These are phyloP conservation scores for Tringa solitaria DNA, from an alignment of 2,113 vertebrate genomes.

Conservation along the genomic window DNA sequence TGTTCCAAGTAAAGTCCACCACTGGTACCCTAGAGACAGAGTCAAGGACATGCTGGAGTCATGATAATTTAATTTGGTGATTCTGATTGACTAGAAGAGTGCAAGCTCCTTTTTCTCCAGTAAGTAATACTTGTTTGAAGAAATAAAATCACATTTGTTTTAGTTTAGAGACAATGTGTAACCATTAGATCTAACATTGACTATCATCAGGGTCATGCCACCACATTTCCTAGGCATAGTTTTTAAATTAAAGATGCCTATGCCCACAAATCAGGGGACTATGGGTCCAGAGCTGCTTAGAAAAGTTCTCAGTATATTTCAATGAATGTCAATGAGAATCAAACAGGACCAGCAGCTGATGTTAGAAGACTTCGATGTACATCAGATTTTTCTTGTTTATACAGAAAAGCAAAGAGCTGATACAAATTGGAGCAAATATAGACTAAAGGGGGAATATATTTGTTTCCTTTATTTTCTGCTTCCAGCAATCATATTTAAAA, in stretches of 20 bases:
- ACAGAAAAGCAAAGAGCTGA: not conserved
- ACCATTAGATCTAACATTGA: not conserved
- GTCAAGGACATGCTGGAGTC: not conserved
- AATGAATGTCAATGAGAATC: not conserved
- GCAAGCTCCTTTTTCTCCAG: not conserved
- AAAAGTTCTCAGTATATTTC: not conserved
- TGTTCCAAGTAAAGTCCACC: not conserved
- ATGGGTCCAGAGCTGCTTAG: not conserved
- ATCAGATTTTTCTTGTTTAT: not conserved
- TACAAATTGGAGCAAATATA: not conserved
- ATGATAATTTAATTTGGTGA: not conserved
- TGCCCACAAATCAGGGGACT: not conserved
- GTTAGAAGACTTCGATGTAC: not conserved
- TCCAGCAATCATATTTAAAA: not conserved
- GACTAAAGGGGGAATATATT: no score
- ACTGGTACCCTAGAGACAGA: not conserved
- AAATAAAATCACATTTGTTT: not conserved
- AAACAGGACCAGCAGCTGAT: not conserved
- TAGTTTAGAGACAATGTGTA: not conserved
- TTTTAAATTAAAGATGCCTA: not conserved
- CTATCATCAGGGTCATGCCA: not conserved
- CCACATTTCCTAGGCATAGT: not conserved
- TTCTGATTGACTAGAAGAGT: not conserved
- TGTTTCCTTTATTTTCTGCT: not conserved
- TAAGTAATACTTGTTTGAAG: not conserved